Conservation (phyloP, 2,113 vertebrate species). For the Podocnemis expansa region DNA sequence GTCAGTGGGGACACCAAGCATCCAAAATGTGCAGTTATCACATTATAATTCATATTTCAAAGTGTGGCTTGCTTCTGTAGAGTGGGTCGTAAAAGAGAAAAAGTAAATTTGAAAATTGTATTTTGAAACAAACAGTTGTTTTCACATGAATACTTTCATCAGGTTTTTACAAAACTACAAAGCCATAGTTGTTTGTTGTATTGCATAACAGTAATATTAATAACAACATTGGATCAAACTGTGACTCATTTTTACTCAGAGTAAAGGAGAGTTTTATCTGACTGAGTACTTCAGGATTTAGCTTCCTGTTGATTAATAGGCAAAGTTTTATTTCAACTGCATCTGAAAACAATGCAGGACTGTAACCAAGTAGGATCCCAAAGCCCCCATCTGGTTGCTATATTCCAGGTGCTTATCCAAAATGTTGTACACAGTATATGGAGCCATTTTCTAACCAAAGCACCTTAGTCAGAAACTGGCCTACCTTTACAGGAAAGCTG, state of each 20-base stretch:
- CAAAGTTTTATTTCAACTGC: accelerated
- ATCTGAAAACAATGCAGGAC: accelerated
- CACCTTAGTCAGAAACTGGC: background rate
- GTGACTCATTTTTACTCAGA: background rate
- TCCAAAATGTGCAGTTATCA: background rate
- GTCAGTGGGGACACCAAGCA: accelerated
- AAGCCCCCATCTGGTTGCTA: accelerated
- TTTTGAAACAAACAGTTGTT: background rate
- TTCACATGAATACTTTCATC: accelerated
- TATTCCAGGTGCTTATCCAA: background rate
- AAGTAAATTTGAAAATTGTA: accelerated
- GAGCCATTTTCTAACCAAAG: accelerated
- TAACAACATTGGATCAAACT: background rate
- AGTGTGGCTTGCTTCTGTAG: accelerated
- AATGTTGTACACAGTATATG: no score
- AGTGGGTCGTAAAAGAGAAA: accelerated
- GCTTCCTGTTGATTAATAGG: background rate
- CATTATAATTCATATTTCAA: background rate
- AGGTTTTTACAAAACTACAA: accelerated
- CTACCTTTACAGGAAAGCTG: background rate
- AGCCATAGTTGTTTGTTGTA: accelerated
- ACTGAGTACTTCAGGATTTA: background rate
- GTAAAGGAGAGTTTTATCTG: background rate
- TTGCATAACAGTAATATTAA: background rate
- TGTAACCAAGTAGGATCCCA: accelerated